These are phyloP conservation scores for Heliconius ismenius DNA, from an alignment of 2,888 invertebrate species.

Conservation along the genomic window DNA sequence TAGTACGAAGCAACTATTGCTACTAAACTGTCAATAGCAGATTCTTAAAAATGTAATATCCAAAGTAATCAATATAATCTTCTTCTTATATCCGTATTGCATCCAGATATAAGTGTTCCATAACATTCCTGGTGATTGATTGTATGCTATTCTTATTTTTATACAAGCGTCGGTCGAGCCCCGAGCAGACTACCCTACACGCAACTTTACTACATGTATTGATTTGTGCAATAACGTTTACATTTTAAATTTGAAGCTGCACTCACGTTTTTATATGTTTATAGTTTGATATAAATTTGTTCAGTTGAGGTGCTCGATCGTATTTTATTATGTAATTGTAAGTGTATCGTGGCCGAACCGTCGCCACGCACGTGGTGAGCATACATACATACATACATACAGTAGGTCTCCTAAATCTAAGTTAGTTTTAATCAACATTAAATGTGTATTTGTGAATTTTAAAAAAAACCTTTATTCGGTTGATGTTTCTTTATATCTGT, in stretches of 20 bases:
- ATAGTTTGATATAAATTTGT: conserved; percentile 21
- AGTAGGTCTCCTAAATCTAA: conserved; percentile 60
- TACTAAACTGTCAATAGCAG: not conserved
- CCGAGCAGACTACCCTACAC: conserved; percentile 16
- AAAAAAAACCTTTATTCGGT: conserved; percentile 71
- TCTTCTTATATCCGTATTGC: not conserved
- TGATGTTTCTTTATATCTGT: conserved; percentile 76
- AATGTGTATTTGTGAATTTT: conserved; percentile 82
- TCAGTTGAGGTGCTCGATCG: conserved; percentile 58
- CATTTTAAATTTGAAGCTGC: conserved; percentile 9
- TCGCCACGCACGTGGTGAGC: conserved; percentile 70
- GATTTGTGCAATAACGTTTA: conserved; percentile 43
- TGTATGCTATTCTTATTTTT: conserved; percentile 37
- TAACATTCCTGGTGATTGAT: not conserved
- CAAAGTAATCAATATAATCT: not conserved
- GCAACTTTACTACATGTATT: conserved; percentile 2
- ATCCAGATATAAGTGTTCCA: not conserved
- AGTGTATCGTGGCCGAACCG: conserved; percentile 66
- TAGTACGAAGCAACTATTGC: too few relatives aligned
- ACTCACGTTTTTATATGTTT: conserved; percentile 26
- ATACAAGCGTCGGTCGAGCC: conserved; percentile 37
- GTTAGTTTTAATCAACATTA: conserved; percentile 77
- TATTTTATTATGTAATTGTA: conserved; percentile 56
- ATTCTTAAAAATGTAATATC: not conserved
- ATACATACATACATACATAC: conserved; percentile 30